Evolutionary conservation across 2,113 vertebrate genomes (phyloP).

Genomic region (Hassar affinis): DNA sequence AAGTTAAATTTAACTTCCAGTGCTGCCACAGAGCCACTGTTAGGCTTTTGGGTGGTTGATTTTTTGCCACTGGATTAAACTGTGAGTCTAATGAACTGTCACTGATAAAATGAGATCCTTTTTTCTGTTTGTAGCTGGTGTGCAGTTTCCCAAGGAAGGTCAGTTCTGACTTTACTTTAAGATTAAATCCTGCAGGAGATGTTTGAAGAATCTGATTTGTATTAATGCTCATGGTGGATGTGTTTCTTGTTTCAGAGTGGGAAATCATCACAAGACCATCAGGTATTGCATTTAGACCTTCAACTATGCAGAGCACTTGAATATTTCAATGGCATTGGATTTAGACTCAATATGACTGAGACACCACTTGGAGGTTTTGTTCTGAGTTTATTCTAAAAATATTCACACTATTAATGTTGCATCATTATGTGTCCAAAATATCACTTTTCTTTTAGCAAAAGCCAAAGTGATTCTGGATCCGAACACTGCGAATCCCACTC

Average conservation of each 20-base stretch:
- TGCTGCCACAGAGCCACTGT: not conserved
- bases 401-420: too few species aligned
- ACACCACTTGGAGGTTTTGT: not conserved
- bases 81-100: not conserved
- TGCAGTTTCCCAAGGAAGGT: not conserved
- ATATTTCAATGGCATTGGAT: not conserved
- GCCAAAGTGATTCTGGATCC: too few species aligned
- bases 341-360: not conserved
- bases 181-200: not conserved
- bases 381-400: not conserved
- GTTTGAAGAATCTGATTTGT: not conserved
- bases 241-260: conserved; percentile 1
- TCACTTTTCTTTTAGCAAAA: too few species aligned
- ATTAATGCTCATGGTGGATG: not conserved
- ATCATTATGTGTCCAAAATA: too few species aligned
- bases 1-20: too few species aligned
- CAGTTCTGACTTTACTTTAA: not conserved
- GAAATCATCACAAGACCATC: conserved; percentile 34
- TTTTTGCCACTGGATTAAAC: not conserved
- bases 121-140: not conserved
- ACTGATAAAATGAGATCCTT: not conserved
- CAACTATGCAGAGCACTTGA: too few species aligned
- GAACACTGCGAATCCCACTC: too few species aligned
- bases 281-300: conserved; percentile 39
- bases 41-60: not conserved